Evolutionary conservation across 2,113 vertebrate species (phyloP).

Genomic region (Calidris pygmaea): DNA sequence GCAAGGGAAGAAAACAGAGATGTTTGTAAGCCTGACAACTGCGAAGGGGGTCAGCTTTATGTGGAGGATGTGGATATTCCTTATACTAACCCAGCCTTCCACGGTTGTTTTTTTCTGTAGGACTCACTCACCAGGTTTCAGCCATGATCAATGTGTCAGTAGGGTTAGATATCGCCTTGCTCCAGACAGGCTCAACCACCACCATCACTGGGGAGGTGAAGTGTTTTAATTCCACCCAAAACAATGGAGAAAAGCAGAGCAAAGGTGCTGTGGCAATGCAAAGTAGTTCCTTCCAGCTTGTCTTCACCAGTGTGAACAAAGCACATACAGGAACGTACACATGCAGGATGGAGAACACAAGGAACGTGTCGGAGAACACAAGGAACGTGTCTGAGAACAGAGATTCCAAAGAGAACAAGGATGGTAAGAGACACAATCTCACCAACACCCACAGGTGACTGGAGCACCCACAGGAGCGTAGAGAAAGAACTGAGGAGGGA

Average conservation of each 20-base stretch:
- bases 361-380: accelerated
- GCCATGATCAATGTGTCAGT: accelerated
- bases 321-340: accelerated
- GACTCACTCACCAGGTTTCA: not conserved
- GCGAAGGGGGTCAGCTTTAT: accelerated
- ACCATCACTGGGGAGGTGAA: accelerated
- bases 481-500: not conserved
- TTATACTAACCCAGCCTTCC: not conserved
- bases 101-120: not conserved
- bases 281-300: accelerated
- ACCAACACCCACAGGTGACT: not conserved
- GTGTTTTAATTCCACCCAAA: not conserved
- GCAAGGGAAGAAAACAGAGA: not conserved
- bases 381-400: accelerated
- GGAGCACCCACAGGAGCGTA: not conserved
- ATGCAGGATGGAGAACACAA: not conserved
- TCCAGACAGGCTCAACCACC: not conserved
- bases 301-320: not conserved
- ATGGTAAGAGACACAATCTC: not conserved
- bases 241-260: not conserved
- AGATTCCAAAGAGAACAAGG: accelerated
- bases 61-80: not conserved
- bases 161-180: not conserved
- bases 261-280: not conserved
- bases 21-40: not conserved